Conservation (phyloP, 2,113 vertebrate species). For the Gasterosteus aculeatus region DNA sequence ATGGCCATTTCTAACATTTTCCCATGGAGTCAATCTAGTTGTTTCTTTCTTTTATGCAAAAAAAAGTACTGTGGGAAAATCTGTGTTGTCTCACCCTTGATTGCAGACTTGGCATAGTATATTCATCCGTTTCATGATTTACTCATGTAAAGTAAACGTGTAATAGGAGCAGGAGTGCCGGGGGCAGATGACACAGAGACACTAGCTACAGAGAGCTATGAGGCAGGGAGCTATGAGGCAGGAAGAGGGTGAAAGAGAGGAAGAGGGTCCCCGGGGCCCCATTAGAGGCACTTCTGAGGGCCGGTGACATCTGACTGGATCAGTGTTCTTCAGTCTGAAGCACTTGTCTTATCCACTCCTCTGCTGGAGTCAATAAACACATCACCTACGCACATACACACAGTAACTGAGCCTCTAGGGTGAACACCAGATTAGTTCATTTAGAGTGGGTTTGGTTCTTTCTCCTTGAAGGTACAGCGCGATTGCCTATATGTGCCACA, state of each 20-base stretch:
- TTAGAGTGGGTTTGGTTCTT: slow-evolving; percentile 69
- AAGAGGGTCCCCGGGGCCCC: slow-evolving; percentile 71
- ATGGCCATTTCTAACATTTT: not conserved
- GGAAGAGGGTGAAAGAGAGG: slow-evolving; percentile 60
- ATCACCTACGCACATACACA: slow-evolving; percentile 73
- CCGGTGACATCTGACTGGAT: slow-evolving; percentile 82
- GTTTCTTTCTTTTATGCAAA: not conserved
- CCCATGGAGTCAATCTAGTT: not conserved
- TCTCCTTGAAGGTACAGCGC: slow-evolving; percentile 61
- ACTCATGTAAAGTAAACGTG: slow-evolving; percentile 24
- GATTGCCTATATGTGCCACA: slow-evolving; percentile 44
- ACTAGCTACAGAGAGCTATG: slow-evolving; percentile 40
- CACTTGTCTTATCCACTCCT: slow-evolving; percentile 80
- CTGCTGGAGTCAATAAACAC: slow-evolving; percentile 79
- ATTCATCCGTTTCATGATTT: slow-evolving; percentile 27
- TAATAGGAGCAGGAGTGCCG: slow-evolving; percentile 29
- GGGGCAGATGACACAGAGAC: slow-evolving; percentile 38
- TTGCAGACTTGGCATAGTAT: not conserved
- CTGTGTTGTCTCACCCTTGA: not conserved
- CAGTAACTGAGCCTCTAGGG: slow-evolving; percentile 71
- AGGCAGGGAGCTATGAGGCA: slow-evolving; percentile 54
- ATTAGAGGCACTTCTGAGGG: slow-evolving; percentile 80
- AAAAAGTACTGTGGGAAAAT: not conserved
- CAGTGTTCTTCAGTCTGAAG: slow-evolving; percentile 78
- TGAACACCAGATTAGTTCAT: slow-evolving; percentile 76